These are phyloP conservation scores for Mythimna ferrago DNA, from an alignment of 2,888 invertebrate species.

Conservation along the genomic window DNA sequence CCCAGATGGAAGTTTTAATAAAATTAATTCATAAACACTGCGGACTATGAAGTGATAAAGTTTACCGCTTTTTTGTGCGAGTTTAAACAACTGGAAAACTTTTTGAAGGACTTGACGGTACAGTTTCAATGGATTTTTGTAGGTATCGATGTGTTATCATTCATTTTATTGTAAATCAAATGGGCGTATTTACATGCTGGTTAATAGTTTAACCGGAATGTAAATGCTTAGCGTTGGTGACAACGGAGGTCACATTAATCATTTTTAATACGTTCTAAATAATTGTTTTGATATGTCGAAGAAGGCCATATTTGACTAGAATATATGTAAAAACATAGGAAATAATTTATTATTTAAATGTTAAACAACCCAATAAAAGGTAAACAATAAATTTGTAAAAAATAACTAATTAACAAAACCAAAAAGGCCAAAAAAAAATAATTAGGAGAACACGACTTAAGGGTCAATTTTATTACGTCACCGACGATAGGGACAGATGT, in stretches of 20 bases:
- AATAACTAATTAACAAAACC: slow-evolving; percentile 23
- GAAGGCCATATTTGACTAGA: neutral
- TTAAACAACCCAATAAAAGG: neutral
- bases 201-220: slow-evolving; percentile 33
- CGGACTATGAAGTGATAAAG: slow-evolving; percentile 74
- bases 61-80: slow-evolving; percentile 71
- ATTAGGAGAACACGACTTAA: slow-evolving; percentile 47
- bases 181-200: neutral
- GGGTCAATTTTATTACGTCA: slow-evolving; percentile 56
- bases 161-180: slow-evolving; percentile 20
- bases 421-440: slow-evolving; percentile 45
- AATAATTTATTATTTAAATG: neutral
- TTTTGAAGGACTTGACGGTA: slow-evolving; percentile 70
- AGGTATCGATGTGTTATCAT: slow-evolving; percentile 37
- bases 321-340: neutral
- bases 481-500: slow-evolving; percentile 48
- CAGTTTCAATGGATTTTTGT: slow-evolving; percentile 59
- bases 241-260: slow-evolving; percentile 30
- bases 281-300: slow-evolving; percentile 21
- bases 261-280: slow-evolving; percentile 29
- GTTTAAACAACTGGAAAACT: slow-evolving; percentile 69
- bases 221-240: slow-evolving; percentile 35
- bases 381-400: slow-evolving; percentile 23
- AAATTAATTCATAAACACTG: slow-evolving; percentile 63
- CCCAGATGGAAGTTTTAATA: slow-evolving; percentile 66